Evolutionary conservation across 2,888 invertebrate species (phyloP), one percentile per base, ranked within the genome.

Genomic region (Celastrina argiolus): DNA sequence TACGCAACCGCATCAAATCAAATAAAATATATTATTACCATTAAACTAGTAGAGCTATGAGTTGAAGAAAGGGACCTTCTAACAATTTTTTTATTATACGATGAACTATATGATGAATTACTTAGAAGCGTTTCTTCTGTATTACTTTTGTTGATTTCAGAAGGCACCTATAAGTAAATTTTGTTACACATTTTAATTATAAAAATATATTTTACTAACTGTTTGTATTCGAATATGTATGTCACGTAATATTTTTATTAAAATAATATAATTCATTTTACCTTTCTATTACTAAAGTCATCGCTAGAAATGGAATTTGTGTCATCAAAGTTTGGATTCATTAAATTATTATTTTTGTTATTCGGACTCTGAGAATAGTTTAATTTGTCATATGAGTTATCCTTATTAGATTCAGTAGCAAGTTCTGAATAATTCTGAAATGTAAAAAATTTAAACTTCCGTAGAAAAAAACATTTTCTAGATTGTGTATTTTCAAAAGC

Each of bases 21-120:
- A 45, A 45, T 4, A 22, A 51, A 51, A 12, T 4, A 51, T 6
- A 51, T 5, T 45, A 22, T 51, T 51, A 51, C 51, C 51, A 51
- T 51, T 51, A 51, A 51, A 51, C 51, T 51, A 22, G 51, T 51
- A 51, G 51, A 51, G 51, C 51, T 51, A 51, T 51, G 51, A 22
- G 51, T 26, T 51, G 51, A 51, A 22, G 51, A 51, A 51, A 51
- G 51, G 6, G 51, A 51, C 51, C 51, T 51, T 8, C 51, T 26
- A 26, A 51, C 3, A 12, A 26, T 1, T 51, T 51, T 51, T 51
- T 51, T 51, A 51, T 26, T 51, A 51, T 26, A 51, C 22, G 51
- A 51, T 5, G 45, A 45, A 18, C 45, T 7, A 8, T 18, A 45
- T 5, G 45, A 45, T 18, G 51, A 51, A 22, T 51, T 51, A 22